Conservation (phyloP, 2,888 invertebrate species). For the Pheosia tremula region DNA sequence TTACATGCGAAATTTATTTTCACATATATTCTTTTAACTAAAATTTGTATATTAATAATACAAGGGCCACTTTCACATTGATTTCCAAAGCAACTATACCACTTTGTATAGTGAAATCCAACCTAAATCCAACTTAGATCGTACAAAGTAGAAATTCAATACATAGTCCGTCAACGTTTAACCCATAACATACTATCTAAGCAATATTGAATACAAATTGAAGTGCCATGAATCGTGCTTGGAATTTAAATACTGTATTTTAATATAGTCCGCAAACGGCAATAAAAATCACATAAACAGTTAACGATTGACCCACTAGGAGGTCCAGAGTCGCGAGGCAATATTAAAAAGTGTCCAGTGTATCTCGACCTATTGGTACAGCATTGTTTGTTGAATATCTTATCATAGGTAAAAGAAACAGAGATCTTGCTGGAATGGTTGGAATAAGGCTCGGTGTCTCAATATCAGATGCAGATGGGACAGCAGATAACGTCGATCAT, state of each 20-base stretch:
- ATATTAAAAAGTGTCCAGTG: constrained; percentile 52
- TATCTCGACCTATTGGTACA: constrained; percentile 38
- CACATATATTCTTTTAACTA: no score
- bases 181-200: constrained; percentile 30
- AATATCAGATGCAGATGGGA: constrained; percentile 65
- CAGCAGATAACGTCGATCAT: constrained; percentile 70
- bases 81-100: no score
- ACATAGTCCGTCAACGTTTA: constrained; percentile 22
- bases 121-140: no score
- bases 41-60: no score
- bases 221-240: constrained; percentile 53
- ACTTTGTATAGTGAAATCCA: no score
- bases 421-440: constrained; percentile 49
- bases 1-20: no score
- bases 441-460: constrained; percentile 49
- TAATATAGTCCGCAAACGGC: constrained; percentile 66
- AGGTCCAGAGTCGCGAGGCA: constrained; percentile 60
- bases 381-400: constrained; percentile 34
- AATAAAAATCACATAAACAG: constrained; percentile 75
- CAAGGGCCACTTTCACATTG: no score
- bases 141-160: neutral
- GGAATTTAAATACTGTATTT: constrained; percentile 57
- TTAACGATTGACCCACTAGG: constrained; percentile 73
- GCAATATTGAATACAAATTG: constrained; percentile 35
- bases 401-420: constrained; percentile 23